These are phyloP conservation scores for Hydrolagus colliei DNA, from an alignment of 2,797 vertebrate genomes.

Conservation along the genomic window DNA sequence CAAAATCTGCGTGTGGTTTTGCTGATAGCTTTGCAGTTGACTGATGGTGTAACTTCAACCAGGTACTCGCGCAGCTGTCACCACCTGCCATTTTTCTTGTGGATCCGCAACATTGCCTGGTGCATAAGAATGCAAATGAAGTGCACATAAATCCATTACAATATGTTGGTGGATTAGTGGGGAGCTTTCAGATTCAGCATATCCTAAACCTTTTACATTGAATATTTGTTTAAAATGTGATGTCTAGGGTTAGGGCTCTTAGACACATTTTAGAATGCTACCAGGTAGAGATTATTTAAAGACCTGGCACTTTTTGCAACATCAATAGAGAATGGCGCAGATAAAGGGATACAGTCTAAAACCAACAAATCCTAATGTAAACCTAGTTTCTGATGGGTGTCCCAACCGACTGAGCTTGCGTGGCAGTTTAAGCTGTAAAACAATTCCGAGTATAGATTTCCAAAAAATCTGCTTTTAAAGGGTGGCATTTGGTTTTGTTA, in stretches of 20 bases:
- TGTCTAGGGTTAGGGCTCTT: not conserved
- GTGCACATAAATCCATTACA: not conserved
- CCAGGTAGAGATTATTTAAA: not conserved
- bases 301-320: not conserved
- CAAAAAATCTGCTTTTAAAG: not conserved
- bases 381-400: not conserved
- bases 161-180: not conserved
- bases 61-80: not conserved
- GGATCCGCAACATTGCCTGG: not conserved
- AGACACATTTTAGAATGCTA: not conserved
- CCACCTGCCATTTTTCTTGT: not conserved
- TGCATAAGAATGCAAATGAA: conserved; percentile 4
- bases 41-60: not conserved
- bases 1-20: not conserved
- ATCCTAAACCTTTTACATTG: not conserved
- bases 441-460: not conserved
- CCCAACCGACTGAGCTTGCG: not conserved
- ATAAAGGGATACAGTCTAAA: not conserved
- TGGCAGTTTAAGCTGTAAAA: not conserved
- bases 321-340: not conserved
- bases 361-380: conserved; percentile 10
- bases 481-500: not conserved
- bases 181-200: not conserved
- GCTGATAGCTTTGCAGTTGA: not conserved
- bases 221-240: not conserved